phyloP scores from a whole-genome alignment of 2,888 invertebrate genomes.

The Drosophila pseudotalamancana region DNA sequence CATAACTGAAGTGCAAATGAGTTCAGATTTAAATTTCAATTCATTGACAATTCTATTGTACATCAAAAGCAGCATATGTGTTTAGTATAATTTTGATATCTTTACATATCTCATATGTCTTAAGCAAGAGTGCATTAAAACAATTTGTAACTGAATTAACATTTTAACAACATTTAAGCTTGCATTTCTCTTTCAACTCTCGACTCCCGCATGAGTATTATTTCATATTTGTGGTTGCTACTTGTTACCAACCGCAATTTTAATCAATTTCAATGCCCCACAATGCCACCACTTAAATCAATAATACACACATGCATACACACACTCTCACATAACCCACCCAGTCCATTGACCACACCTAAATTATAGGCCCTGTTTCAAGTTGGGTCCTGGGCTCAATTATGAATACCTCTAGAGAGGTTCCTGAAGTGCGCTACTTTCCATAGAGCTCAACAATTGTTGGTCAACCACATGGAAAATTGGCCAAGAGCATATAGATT shows the following conservation, averaged over 20 bases:
- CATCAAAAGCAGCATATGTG: no score
- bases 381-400: slow-evolving; percentile 18
- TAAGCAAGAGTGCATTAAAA: no score
- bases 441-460: slow-evolving; percentile 56
- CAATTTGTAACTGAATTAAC: no score
- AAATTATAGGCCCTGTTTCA: slow-evolving; percentile 33
- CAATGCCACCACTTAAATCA: slow-evolving; percentile 28
- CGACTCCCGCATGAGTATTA: neutral
- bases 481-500: slow-evolving; percentile 31
- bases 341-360: slow-evolving; percentile 35
- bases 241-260: slow-evolving; percentile 33
- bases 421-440: slow-evolving; percentile 18
- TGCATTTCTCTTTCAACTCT: neutral
- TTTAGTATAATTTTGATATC: no score
- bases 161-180: neutral
- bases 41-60: no score
- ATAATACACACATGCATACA: slow-evolving; percentile 26
- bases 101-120: no score
- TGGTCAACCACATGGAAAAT: slow-evolving; percentile 66
- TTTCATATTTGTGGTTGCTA: slow-evolving; percentile 21
- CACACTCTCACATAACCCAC: slow-evolving; percentile 14
- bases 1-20: neutral
- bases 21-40: no score
- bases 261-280: slow-evolving; percentile 21
- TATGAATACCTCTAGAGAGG: slow-evolving; percentile 26